Percentiles rank a stretch among this genome's conserved stretches.
Conservation (phyloP, 2,113 vertebrate species). For the Leptocoma aspasia region DNA sequence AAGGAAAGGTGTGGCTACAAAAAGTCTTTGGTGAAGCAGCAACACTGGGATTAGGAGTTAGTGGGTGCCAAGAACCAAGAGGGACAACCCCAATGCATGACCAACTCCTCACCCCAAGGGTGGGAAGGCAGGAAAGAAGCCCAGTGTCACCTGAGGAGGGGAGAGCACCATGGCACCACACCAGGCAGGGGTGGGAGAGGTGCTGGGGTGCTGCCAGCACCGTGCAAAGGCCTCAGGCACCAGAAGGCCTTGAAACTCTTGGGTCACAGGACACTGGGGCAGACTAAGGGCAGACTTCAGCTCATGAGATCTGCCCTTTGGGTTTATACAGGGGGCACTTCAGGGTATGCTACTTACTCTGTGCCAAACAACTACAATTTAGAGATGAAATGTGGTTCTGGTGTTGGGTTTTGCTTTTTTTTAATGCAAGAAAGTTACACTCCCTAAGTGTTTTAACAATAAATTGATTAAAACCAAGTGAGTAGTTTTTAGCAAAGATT, state of each 20-base stretch:
- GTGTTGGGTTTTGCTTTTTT: not conserved
- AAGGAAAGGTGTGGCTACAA: not conserved
- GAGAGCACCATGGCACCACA: fast-evolving
- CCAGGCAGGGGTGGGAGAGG: not conserved
- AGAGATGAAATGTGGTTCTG: not conserved
- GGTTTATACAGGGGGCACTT: not conserved
- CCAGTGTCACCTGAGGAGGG: not conserved
- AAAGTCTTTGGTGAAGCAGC: not conserved
- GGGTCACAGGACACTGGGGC: not conserved
- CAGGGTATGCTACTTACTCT: not conserved
- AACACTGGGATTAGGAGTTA: not conserved
- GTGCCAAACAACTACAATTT: not conserved
- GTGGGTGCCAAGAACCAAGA: not conserved
- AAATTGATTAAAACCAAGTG: not conserved
- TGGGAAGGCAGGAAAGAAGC: not conserved
- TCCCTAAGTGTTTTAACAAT: not conserved
- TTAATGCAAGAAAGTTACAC: not conserved
- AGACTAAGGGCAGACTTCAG: not conserved
- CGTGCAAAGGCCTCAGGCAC: fast-evolving
- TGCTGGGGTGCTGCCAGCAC: not conserved
- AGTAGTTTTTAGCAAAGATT: not conserved
- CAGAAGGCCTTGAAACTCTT: not conserved
- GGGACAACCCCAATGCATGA: not conserved
- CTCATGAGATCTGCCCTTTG: not conserved
- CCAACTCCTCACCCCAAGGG: not conserved